These are phyloP conservation scores for Champsocephalus gunnari DNA, from an alignment of 2,797 vertebrate species.

Conservation along the genomic window DNA sequence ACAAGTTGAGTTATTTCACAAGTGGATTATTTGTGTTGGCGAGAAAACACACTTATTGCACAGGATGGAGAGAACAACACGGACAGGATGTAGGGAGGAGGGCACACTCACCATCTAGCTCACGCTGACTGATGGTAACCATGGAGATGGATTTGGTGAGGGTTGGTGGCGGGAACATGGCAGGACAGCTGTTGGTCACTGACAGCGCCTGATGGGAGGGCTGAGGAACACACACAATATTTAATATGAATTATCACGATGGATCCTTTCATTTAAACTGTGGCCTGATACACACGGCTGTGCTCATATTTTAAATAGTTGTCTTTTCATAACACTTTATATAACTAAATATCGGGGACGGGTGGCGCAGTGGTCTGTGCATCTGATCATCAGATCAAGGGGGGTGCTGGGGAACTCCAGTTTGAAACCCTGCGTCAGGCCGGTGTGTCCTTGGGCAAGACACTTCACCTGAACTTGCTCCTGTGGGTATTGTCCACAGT, in stretches of 20 bases:
- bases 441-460: no score
- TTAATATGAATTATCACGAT: no score
- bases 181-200: conserved; percentile 80
- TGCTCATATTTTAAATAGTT: no score
- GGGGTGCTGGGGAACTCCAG: no score
- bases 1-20: no score
- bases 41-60: conserved; percentile 5
- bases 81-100: neutral
- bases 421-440: no score
- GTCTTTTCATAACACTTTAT: neutral
- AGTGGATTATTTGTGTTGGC: neutral
- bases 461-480: no score
- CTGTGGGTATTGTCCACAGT: no score
- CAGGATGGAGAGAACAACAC: conserved; percentile 1
- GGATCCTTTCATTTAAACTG: no score
- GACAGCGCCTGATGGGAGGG: conserved; percentile 68
- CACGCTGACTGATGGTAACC: conserved; percentile 88
- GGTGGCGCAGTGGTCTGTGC: no score
- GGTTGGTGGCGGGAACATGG: conserved; percentile 78
- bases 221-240: conserved; percentile 41
- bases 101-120: conserved; percentile 88
- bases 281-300: no score
- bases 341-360: neutral
- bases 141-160: conserved; percentile 93
- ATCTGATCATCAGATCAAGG: no score